phyloP scores from a whole-genome alignment of 37 sponge, comb jelly and placozoan genomes.

The Hormiphora californensis region DNA sequence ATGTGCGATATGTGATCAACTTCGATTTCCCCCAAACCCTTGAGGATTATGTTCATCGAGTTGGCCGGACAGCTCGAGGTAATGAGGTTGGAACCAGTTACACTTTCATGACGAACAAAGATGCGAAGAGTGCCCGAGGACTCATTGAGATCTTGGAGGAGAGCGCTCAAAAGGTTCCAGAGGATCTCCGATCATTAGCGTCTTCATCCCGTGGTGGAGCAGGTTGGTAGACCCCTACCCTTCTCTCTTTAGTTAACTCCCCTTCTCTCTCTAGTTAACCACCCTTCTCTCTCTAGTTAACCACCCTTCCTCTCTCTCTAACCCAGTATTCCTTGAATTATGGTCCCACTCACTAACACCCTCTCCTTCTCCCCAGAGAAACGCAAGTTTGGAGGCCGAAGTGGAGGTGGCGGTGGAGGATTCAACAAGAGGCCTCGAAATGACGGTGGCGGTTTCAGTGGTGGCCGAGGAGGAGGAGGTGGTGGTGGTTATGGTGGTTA shows the following conservation, averaged over 20 bases:
- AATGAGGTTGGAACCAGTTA: slow-evolving; percentile 87
- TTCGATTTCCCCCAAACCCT: slow-evolving; percentile 89
- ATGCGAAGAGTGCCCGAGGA: slow-evolving; percentile 72
- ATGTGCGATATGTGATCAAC: slow-evolving; percentile 93
- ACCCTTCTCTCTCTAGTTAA: too few species aligned
- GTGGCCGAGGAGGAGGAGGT: neutral
- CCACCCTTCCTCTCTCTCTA: too few species aligned
- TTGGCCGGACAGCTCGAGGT: slow-evolving; percentile 93
- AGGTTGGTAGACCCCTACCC: neutral
- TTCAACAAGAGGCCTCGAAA: neutral
- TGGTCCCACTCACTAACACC: too few species aligned
- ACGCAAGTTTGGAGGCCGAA: neutral
- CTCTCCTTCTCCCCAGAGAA: too few species aligned
- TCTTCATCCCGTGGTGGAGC: slow-evolving; percentile 58
- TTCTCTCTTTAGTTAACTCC: too few species aligned
- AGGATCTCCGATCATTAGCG: slow-evolving; percentile 69
- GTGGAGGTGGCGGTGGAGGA: slow-evolving; percentile 55
- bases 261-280: too few species aligned
- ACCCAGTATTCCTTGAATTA: too few species aligned
- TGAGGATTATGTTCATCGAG: slow-evolving; percentile 96
- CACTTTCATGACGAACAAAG: slow-evolving; percentile 78
- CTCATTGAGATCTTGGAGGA: slow-evolving; percentile 83
- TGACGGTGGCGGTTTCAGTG: neutral
- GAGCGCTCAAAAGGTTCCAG: slow-evolving; percentile 70
- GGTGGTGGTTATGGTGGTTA: neutral